A percentile compares a stretch with the other conserved stretches of the same genome.
phyloP scores from a whole-genome alignment of 2,797 vertebrate species.

The Parotocinclus haroldoi region DNA sequence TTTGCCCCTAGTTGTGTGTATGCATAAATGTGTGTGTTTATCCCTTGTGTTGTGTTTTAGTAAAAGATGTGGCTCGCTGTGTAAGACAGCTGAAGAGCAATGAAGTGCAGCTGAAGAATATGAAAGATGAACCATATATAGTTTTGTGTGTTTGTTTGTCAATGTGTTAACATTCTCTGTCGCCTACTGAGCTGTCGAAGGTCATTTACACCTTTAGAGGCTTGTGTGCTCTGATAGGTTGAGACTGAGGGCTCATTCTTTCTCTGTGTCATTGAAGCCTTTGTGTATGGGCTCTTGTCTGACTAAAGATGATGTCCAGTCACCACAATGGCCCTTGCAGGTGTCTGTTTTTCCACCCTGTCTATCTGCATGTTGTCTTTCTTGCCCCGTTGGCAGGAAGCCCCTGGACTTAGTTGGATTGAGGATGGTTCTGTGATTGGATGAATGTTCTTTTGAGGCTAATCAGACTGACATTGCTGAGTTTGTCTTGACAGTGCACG shows the following conservation, averaged over 20 bases:
- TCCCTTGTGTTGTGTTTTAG: not conserved
- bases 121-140: conserved; percentile 1
- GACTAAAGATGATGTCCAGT: conserved; percentile 46
- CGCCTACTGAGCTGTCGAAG: conserved; percentile 59
- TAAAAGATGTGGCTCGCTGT: not conserved
- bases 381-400: conserved; percentile 2
- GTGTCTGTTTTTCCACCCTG: conserved; percentile 49
- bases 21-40: not conserved
- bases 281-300: conserved; percentile 32
- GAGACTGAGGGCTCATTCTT: conserved; percentile 64
- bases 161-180: conserved; percentile 33
- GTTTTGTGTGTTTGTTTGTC: conserved; percentile 14
- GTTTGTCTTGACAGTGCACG: conserved; percentile 5
- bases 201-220: conserved; percentile 62
- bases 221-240: conserved; percentile 59
- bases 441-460: conserved; percentile 27
- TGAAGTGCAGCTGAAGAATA: too few relatives aligned
- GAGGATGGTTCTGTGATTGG: conserved; percentile 28
- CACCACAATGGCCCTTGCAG: conserved; percentile 39
- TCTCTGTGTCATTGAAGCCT: conserved; percentile 56
- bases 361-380: conserved; percentile 39
- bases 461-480: conserved; percentile 34
- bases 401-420: conserved; percentile 24
- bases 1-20: not conserved
- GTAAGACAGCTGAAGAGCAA: not conserved